Percentiles rank a stretch among this genome's conserved stretches.
Evolutionary conservation across 2,888 invertebrate species (phyloP).

Genomic region (Paralinhomoeus sp.): DNA sequence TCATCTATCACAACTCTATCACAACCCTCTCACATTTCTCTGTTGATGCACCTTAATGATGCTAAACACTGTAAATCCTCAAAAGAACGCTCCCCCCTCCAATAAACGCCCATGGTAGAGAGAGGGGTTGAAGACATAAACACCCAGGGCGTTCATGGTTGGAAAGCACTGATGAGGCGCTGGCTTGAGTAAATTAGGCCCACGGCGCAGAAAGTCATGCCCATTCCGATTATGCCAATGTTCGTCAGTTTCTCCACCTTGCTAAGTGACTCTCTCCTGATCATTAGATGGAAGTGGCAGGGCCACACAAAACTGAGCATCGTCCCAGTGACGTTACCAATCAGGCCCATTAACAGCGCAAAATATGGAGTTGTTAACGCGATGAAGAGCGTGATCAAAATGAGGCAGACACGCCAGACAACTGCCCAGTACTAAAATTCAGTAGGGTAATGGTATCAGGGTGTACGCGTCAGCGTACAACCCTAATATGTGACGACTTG

Average conservation of each 20-base stretch:
- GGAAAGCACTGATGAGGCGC: slow-evolving; percentile 17
- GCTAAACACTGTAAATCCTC: no score
- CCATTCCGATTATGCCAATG: slow-evolving; percentile 67
- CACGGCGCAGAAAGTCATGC: slow-evolving; percentile 68
- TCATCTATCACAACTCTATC: no score
- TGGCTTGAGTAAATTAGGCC: slow-evolving; percentile 37
- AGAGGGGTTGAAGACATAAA: no score
- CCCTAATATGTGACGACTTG: no score
- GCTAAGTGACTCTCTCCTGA: slow-evolving; percentile 58
- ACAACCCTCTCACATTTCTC: no score
- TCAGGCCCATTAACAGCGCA: slow-evolving; percentile 91
- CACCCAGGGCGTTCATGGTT: no score
- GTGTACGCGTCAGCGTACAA: no score
- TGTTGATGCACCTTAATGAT: no score
- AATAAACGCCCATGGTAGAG: no score
- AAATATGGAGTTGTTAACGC: slow-evolving; percentile 95
- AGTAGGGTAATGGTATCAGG: no score
- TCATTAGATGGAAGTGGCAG: slow-evolving; percentile 80
- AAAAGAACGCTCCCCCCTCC: no score
- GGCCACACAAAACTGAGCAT: slow-evolving; percentile 99
- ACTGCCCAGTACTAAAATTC: no score
- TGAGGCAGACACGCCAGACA: slow-evolving; percentile 41
- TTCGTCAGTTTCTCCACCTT: not conserved
- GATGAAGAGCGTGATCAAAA: slow-evolving; percentile 49
- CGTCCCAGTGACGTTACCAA: slow-evolving; percentile 88